Evolutionary conservation across 2,797 vertebrate species (phyloP).

Genomic region (Ctenosaura bakeri): DNA sequence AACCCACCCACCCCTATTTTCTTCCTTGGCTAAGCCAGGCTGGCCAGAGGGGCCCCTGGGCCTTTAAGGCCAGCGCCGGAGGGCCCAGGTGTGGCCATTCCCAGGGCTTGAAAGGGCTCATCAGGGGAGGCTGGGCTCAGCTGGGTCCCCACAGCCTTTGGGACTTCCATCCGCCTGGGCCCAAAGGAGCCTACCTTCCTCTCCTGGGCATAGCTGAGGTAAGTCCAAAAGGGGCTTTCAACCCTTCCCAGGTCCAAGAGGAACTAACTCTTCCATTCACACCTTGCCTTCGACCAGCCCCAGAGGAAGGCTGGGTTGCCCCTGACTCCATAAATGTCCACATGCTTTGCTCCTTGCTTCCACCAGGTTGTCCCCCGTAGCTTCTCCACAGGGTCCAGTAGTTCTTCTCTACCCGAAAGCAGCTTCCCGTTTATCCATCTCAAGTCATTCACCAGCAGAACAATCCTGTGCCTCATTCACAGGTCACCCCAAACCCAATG

Average conservation of each 20-base stretch:
- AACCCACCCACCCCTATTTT: background rate
- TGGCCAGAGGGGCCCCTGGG: background rate
- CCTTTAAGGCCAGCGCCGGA: background rate
- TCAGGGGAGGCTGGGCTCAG: background rate
- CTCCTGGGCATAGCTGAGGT: background rate
- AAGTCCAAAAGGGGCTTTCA: too few species aligned
- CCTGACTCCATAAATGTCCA: too few species aligned
- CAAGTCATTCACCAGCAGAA: too few species aligned
- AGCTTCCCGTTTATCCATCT: too few species aligned
- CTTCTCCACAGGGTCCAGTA: background rate
- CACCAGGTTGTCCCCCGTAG: background rate
- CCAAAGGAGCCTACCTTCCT: too few species aligned
- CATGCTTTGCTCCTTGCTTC: too few species aligned
- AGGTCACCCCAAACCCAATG: too few species aligned
- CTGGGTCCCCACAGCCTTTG: background rate
- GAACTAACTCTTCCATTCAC: background rate
- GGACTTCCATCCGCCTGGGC: too few species aligned
- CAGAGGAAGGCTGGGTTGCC: background rate
- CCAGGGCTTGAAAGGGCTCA: background rate
- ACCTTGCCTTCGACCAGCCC: background rate
- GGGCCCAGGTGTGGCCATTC: background rate
- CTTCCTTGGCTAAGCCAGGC: accelerated
- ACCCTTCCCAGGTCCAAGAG: background rate
- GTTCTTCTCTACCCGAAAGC: too few species aligned
- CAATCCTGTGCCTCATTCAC: too few species aligned